These are phyloP conservation scores for Drosophila rufa DNA, from an alignment of 1,140 invertebrate genomes.

Conservation along the genomic window DNA sequence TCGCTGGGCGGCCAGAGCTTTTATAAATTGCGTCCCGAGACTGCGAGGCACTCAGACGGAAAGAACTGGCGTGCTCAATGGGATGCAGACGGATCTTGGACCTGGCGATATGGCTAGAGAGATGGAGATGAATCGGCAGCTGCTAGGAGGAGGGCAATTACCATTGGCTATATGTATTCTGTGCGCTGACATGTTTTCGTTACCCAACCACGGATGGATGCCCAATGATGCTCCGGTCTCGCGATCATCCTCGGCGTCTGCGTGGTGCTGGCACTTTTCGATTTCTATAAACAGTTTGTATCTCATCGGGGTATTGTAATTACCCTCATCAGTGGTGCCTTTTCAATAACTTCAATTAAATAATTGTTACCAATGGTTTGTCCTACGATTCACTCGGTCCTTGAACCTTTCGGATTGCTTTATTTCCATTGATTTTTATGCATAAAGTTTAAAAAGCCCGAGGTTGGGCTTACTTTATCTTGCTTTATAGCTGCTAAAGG, in stretches of 20 bases:
- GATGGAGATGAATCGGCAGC: conserved; percentile 22
- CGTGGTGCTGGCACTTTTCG: conserved; percentile 39
- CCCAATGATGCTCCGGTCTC: conserved; percentile 45
- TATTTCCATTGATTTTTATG: neutral
- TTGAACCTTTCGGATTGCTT: neutral
- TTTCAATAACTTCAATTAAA: conserved; percentile 4
- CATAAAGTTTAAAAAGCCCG: neutral
- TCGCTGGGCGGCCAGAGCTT: conserved; percentile 64
- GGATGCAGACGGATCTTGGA: conserved; percentile 48
- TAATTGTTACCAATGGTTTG: neutral
- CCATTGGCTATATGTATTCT: conserved; percentile 63
- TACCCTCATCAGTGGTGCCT: conserved; percentile 1
- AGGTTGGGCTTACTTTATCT: too few relatives aligned
- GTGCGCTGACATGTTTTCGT: conserved; percentile 78
- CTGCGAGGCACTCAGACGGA: conserved; percentile 63
- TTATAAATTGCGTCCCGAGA: conserved; percentile 74
- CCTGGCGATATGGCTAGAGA: neutral
- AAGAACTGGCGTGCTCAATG: conserved; percentile 77
- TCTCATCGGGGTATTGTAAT: neutral
- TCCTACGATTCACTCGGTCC: neutral
- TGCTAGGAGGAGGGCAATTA: conserved; percentile 58
- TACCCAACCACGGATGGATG: conserved; percentile 74
- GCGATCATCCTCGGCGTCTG: conserved; percentile 28
- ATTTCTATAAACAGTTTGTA: conserved; percentile 50
- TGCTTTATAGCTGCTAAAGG: neutral